phyloP scores from a whole-genome alignment of 2,797 vertebrate species.

The Pampus argenteus region DNA sequence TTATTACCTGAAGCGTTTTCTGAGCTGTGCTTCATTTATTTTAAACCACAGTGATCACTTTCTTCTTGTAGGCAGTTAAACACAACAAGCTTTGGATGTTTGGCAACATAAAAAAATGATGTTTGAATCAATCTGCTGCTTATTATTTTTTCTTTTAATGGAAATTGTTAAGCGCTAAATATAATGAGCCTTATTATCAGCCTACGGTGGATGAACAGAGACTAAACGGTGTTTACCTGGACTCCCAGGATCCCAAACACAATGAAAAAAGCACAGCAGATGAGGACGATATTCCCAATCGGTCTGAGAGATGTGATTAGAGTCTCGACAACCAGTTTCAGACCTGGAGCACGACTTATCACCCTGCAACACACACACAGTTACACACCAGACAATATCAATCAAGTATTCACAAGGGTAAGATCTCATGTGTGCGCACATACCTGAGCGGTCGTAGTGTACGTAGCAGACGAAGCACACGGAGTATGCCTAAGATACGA shows the following conservation, averaged over 20 bases:
- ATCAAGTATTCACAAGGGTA: neutral
- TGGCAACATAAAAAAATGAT: slow-evolving; percentile 21
- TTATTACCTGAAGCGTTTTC: slow-evolving; percentile 64
- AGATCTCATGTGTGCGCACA: neutral
- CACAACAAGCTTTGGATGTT: slow-evolving; percentile 39
- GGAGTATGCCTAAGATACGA: slow-evolving; percentile 94
- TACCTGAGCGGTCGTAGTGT: slow-evolving; percentile 95
- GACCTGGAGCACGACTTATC: slow-evolving; percentile 94
- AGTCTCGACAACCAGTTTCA: slow-evolving; percentile 96
- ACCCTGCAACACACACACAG: slow-evolving; percentile 83
- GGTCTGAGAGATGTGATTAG: slow-evolving; percentile 95
- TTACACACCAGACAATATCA: slow-evolving; percentile 6
- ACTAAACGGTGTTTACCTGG: slow-evolving; percentile 86
- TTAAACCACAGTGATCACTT: slow-evolving; percentile 44
- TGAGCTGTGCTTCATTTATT: slow-evolving; percentile 45
- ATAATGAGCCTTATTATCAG: slow-evolving; percentile 25
- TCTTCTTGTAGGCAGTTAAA: slow-evolving; percentile 42
- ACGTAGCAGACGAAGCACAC: slow-evolving; percentile 93
- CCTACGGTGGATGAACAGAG: slow-evolving; percentile 10
- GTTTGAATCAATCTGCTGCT: slow-evolving; percentile 1
- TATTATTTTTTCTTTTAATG: neutral
- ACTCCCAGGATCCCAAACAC: slow-evolving; percentile 96
- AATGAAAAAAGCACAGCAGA: slow-evolving; percentile 96
- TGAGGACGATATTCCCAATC: slow-evolving; percentile 95
- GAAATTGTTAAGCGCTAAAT: neutral